Evolutionary conservation across 2,797 vertebrate genomes (phyloP).

Genomic region (Mycteria americana): DNA sequence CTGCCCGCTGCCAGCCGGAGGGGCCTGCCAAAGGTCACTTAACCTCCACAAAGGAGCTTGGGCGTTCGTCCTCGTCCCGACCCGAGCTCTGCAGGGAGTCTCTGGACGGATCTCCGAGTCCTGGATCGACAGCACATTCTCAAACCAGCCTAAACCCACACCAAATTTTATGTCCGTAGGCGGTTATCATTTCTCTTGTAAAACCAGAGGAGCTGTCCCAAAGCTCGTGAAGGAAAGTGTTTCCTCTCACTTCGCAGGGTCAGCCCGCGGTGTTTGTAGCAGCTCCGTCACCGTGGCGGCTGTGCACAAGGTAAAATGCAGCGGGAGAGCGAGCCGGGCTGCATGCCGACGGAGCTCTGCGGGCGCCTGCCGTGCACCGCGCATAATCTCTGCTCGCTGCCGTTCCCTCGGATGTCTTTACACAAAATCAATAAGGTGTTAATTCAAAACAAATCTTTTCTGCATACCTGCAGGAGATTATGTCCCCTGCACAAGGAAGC

Average conservation of each 20-base stretch:
- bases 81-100: not conserved
- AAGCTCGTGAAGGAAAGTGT: accelerated
- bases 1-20: not conserved
- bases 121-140: accelerated
- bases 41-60: not conserved
- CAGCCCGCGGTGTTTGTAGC: accelerated
- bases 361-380: not conserved
- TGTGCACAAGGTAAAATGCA: accelerated
- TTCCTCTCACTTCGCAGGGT: accelerated
- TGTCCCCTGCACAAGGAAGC: not conserved
- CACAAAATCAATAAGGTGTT: not conserved
- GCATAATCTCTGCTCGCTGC: not conserved
- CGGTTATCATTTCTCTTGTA: accelerated
- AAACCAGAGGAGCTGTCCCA: not conserved
- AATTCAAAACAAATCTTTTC: not conserved
- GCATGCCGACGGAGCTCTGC: not conserved
- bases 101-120: accelerated
- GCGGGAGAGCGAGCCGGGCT: not conserved
- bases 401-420: not conserved
- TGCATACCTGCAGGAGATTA: slow-evolving; percentile 4
- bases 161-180: accelerated
- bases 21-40: not conserved
- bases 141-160: accelerated
- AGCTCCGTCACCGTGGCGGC: not conserved
- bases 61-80: accelerated